Base-by-base conservation (phyloP, 2,888 invertebrate species). In the Bellardia pandia region DNA sequence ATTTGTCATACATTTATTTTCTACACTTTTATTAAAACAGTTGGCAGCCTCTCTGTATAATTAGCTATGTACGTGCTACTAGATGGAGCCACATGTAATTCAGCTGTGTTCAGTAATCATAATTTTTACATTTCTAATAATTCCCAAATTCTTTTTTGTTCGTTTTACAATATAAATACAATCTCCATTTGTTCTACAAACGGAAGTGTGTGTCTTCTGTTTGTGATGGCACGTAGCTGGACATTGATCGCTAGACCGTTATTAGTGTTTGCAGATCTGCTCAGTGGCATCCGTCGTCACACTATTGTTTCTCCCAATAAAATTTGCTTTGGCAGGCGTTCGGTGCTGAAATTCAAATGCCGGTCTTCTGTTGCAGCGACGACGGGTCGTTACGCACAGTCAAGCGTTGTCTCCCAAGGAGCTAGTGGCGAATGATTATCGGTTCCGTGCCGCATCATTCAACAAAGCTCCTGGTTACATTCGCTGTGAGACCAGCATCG, bases 271-370 rank as follows among this genome's bases (percentile, higher is more conserved):
- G 95, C 94, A 94, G 95, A 95, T 95, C 95, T 95, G 93, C 93
- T 94, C 95, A 95, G 95, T 94, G 93, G 93, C 95, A 95, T 92
- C 95, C 95, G 95, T n/a, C n/a, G n/a, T 95, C 95, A 95, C 95
- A 95, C 95, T 94, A 93, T 94, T 94, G 94, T 94, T 94, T 90
- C 91, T n/a, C 91, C 94, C 93, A 94, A 91, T 92, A 93, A 92
- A 92, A 91, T 90, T 91, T 81, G 81, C 90, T 91, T 92, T n/a
- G 92, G 90, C 83, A 89, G 90, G 90, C 90, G 90, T 89, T 89
- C 91, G 92, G 87, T 85, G 11, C 60, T 89, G 92, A 92, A 91
- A 89, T 91, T 91, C 89, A 85, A 88, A 94, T 91, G 90, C 90
- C 89, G 93, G 91, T 94, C 94, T 94, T 94, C 94, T 95, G 95